phyloP scores from a whole-genome alignment of 2,113 vertebrate genomes.

The Sclerurus mexicanus region DNA sequence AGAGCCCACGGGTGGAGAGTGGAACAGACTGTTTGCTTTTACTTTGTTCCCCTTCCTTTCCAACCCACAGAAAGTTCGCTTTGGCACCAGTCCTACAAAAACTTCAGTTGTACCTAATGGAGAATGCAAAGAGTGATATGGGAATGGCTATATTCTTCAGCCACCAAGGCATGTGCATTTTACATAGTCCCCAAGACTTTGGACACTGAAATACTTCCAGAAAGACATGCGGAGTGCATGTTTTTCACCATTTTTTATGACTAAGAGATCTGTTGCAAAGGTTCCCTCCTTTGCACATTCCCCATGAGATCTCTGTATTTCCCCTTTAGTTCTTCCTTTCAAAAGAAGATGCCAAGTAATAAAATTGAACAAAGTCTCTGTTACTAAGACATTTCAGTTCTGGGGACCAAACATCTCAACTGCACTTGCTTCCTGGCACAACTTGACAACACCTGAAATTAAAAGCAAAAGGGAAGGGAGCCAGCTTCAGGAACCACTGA shows the following conservation, averaged over 20 bases:
- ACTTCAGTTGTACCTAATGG: neutral
- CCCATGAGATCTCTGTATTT: neutral
- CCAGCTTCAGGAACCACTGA: neutral
- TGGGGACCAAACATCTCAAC: neutral
- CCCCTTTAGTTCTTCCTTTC: neutral
- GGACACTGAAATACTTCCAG: neutral
- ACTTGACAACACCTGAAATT: slow-evolving; percentile 42
- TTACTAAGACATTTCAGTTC: slow-evolving; percentile 4
- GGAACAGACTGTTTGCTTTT: neutral
- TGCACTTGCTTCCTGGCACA: neutral
- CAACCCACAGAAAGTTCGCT: neutral
- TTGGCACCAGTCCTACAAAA: slow-evolving; percentile 14
- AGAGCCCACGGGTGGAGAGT: neutral
- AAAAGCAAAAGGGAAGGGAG: neutral
- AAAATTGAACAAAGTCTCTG: neutral
- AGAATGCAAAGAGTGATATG: neutral
- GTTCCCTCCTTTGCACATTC: neutral
- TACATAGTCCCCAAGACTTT: neutral
- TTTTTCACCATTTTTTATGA: neutral
- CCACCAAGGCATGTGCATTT: neutral
- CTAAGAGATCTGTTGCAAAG: neutral
- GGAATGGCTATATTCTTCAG: neutral
- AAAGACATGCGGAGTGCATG: neutral
- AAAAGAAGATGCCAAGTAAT: slow-evolving; percentile 6
- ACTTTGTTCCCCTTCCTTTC: neutral